Conservation (phyloP, 2,888 invertebrate species). For the Drosophila colorata region DNA sequence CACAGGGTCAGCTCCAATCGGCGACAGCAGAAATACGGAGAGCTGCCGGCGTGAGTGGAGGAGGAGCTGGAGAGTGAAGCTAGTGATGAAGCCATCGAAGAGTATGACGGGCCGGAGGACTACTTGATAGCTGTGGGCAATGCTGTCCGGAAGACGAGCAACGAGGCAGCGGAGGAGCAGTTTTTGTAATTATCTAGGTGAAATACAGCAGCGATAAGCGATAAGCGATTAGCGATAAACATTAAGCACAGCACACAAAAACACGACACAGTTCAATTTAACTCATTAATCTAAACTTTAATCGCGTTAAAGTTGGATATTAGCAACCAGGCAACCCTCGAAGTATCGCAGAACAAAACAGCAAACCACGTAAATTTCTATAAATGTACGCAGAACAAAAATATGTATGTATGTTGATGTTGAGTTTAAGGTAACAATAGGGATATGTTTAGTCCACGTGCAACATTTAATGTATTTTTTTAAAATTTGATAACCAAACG, state of each 20-base stretch:
- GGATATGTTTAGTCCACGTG: conserved; percentile 70
- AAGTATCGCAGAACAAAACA: conserved; percentile 22
- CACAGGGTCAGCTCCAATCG: conserved; percentile 89
- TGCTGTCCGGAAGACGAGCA: conserved; percentile 37
- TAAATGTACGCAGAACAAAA: conserved; percentile 42
- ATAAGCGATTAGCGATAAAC: conserved; percentile 22
- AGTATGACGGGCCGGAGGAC: conserved; percentile 63
- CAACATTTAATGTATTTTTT: conserved; percentile 69
- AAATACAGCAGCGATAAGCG: conserved; percentile 57
- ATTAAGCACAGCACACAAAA: conserved; percentile 38
- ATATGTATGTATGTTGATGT: conserved; percentile 66
- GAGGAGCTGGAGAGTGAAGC: conserved; percentile 43
- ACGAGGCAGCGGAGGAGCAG: conserved; percentile 61
- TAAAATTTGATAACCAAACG: conserved; percentile 25
- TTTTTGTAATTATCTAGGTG: conserved; percentile 75
- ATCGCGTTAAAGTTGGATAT: conserved; percentile 68
- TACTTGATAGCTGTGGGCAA: conserved; percentile 68
- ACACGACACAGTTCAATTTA: conserved; percentile 40
- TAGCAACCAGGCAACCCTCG: conserved; percentile 50
- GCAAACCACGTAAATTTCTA: conserved; percentile 44
- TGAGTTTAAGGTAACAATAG: conserved; percentile 71
- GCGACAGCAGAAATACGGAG: conserved; percentile 71
- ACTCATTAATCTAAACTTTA: conserved; percentile 67
- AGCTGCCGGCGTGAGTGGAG: conserved; percentile 80
- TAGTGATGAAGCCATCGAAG: conserved; percentile 46